A percentile compares a stretch with the other conserved stretches of the same genome.
Evolutionary conservation across 2,113 vertebrate species (phyloP).

Genomic region (Grantiella picta): DNA sequence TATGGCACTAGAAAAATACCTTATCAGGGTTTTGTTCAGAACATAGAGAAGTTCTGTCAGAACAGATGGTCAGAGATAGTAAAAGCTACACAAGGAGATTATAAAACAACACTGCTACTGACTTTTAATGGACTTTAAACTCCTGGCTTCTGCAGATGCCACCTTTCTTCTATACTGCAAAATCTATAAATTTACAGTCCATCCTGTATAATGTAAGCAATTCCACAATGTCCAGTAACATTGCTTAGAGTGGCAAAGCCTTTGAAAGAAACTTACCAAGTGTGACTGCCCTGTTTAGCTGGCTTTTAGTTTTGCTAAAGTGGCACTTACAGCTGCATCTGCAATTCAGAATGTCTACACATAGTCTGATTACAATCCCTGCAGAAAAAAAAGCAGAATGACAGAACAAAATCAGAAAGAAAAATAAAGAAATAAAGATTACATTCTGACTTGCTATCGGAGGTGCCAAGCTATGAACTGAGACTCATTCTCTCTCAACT

Average conservation of each 20-base stretch:
- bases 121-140: constrained; percentile 10
- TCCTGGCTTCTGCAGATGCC: background rate
- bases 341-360: background rate
- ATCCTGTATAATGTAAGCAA: background rate
- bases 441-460: background rate
- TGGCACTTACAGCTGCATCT: background rate
- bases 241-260: background rate
- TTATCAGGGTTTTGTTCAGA: constrained; percentile 14
- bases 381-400: background rate
- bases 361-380: background rate
- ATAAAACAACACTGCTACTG: background rate
- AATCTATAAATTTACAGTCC: background rate
- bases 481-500: background rate
- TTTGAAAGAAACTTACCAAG: background rate
- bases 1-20: background rate
- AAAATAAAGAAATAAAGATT: background rate
- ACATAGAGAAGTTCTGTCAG: background rate
- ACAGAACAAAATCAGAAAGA: background rate
- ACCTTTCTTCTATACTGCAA: background rate
- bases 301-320: background rate
- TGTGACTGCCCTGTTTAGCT: background rate
- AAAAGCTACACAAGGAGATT: background rate
- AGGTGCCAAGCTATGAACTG: background rate
- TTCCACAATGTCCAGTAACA: background rate
- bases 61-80: constrained; percentile 41